These are phyloP conservation scores for Orientallactaga sibirica DNA, from an alignment of 2,797 vertebrate genomes.

Conservation along the genomic window DNA sequence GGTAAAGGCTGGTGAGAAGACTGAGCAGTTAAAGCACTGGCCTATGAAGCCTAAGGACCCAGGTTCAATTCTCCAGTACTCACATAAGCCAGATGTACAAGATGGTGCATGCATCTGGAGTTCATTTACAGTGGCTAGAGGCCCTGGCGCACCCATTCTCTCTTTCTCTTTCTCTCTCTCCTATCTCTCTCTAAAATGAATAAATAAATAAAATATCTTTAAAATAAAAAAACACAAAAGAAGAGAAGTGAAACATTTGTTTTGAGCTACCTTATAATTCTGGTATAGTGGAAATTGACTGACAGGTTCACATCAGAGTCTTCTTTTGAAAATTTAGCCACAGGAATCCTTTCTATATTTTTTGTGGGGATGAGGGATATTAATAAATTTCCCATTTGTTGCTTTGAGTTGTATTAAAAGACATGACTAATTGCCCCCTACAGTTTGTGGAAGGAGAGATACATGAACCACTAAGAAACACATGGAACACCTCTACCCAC, in stretches of 20 bases:
- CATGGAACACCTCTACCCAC: not conserved
- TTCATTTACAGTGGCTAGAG: too few relatives aligned
- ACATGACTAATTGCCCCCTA: not conserved
- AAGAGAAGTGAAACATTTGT: too few relatives aligned
- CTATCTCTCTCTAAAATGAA: too few relatives aligned
- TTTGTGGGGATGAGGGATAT: not conserved
- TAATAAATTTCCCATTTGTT: constrained; percentile 29
- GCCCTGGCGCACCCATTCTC: too few relatives aligned
- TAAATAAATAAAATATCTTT: too few relatives aligned
- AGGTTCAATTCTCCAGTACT: too few relatives aligned
- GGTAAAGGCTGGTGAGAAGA: not conserved
- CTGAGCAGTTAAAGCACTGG: too few relatives aligned
- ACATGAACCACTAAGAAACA: not conserved
- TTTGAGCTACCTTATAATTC: not conserved
- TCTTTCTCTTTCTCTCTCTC: too few relatives aligned
- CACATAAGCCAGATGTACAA: too few relatives aligned
- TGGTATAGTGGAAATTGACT: not conserved
- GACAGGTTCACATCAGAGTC: not conserved
- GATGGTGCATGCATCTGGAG: too few relatives aligned
- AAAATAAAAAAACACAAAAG: too few relatives aligned
- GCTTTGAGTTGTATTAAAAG: not conserved
- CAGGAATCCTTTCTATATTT: not conserved
- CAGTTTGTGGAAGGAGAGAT: constrained; percentile 27
- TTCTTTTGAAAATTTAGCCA: constrained; percentile 49
- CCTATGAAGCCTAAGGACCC: too few relatives aligned